Base-by-base conservation (phyloP, 2,113 vertebrate genomes). In the Megatriorchis doriae region DNA sequence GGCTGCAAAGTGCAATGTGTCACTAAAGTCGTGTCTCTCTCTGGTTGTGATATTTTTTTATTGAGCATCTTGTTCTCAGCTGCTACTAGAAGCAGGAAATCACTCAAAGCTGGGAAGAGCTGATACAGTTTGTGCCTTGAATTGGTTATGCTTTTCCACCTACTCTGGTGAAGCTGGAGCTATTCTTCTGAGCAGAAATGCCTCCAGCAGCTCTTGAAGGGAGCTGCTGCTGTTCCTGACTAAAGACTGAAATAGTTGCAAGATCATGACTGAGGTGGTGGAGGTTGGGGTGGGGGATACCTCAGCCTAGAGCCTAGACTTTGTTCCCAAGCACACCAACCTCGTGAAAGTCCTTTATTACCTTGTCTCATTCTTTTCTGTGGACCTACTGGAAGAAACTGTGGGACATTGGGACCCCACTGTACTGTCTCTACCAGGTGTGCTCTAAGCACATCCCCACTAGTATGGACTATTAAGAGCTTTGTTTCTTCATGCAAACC, bases 11-110 rank as follows among this genome's bases (percentile, higher is more conserved):
- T 8, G 13, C 43, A 13, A 2, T 4, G 45, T 43, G 27, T 83
- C 48, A 17, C 74, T 48, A 67, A 16, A 61, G 71, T 13, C 32
- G 22, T 62, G 20, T 27, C 56, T 82, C 38, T 17, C 32, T 31
- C 15, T 61, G 79, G 36, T 43, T 86, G 66, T 34, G 67, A 75
- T 61, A 1, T 16, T 13, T 47, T 38, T 48, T 50, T 55, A 71
- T 62, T 86, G 66, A 94, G 38, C 86, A 92, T 95, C 83, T 95
- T 96, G 93, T 92, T 94, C 75, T 96, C 94, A 92, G 94, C 94
- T 95, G 93, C 94, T 88, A 88, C 80, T 15, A 71, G 86, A 53
- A 81, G 63, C 82, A 95, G 91, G 83, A 94, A 86, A 78, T 83
- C 10, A 85, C 81, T 68, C n/a, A 45, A 86, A 95, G 80, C 67